Percentiles rank a stretch among this genome's conserved stretches.
phyloP scores from a whole-genome alignment of 1,140 invertebrate genomes.

The Eueides isabella region DNA sequence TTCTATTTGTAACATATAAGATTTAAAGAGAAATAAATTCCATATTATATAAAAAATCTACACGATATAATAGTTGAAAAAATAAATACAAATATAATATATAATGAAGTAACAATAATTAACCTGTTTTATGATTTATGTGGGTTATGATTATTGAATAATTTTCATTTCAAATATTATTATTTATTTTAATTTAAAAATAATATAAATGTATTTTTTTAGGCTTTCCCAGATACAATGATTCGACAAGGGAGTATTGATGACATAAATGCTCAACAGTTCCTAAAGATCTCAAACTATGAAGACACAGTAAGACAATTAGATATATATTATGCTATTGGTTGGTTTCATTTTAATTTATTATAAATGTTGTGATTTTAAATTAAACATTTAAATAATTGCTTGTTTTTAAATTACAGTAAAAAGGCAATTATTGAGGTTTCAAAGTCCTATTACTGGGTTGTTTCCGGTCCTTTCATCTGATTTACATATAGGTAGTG shows the following conservation, averaged over 20 bases:
- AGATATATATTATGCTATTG: slow-evolving; percentile 96
- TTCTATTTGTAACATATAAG: background rate
- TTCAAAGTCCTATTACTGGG: slow-evolving; percentile 97
- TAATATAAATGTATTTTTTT: slow-evolving; percentile 31
- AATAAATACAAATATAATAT: background rate
- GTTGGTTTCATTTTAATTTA: slow-evolving; percentile 75
- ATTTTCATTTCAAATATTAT: background rate
- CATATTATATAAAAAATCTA: background rate
- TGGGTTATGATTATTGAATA: background rate
- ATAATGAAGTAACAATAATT: background rate
- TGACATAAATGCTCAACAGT: slow-evolving; percentile 88
- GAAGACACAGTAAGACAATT: slow-evolving; percentile 94
- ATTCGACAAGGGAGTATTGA: slow-evolving; percentile 85
- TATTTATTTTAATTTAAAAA: background rate
- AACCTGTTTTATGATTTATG: background rate
- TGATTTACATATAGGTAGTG: slow-evolving; percentile 90
- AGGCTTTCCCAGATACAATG: slow-evolving; percentile 69
- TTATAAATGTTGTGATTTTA: background rate
- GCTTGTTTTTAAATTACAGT: slow-evolving; percentile 85
- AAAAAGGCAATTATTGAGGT: slow-evolving; percentile 94
- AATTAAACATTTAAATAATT: background rate
- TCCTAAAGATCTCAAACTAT: slow-evolving; percentile 92
- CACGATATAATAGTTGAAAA: background rate
- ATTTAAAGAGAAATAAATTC: background rate
- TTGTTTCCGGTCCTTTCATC: slow-evolving; percentile 95